phyloP scores from a whole-genome alignment of 92 coral and sea anemone genomes.

The Micromussa lordhowensis region DNA sequence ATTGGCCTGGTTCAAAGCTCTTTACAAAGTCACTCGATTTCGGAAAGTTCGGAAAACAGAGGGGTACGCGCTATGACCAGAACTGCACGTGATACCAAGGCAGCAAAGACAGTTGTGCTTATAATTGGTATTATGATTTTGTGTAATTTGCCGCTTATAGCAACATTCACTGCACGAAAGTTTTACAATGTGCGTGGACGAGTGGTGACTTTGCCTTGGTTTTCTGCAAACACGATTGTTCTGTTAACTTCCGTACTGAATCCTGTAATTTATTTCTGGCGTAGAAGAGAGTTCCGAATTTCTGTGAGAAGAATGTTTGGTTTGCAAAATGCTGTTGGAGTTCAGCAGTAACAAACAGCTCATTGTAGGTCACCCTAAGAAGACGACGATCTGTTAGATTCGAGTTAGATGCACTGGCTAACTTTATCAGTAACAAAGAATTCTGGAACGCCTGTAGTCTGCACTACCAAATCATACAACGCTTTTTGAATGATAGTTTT shows the following conservation, averaged over 20 bases:
- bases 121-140: constrained; percentile 39
- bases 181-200: constrained; percentile 45
- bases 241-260: constrained; percentile 37
- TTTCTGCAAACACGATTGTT: constrained; percentile 49
- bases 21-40: not conserved
- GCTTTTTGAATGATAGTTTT: not conserved
- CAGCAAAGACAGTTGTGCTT: constrained; percentile 35
- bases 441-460: too few species aligned
- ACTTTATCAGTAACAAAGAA: too few species aligned
- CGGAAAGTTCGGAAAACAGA: not conserved
- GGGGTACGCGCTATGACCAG: not conserved
- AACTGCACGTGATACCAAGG: constrained; percentile 33
- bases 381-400: too few species aligned
- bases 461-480: too few species aligned
- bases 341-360: not conserved
- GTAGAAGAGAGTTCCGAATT: constrained; percentile 41
- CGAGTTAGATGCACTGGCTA: too few species aligned
- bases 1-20: constrained; percentile 10
- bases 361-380: too few species aligned
- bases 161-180: constrained; percentile 44
- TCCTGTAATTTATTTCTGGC: constrained; percentile 63
- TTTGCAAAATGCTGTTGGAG: constrained; percentile 3
- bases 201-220: constrained; percentile 46
- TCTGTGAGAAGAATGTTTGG: constrained; percentile 33
- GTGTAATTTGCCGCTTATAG: constrained; percentile 61